phyloP scores from a whole-genome alignment of 1,140 invertebrate genomes.

The Drosophila athabasca region DNA sequence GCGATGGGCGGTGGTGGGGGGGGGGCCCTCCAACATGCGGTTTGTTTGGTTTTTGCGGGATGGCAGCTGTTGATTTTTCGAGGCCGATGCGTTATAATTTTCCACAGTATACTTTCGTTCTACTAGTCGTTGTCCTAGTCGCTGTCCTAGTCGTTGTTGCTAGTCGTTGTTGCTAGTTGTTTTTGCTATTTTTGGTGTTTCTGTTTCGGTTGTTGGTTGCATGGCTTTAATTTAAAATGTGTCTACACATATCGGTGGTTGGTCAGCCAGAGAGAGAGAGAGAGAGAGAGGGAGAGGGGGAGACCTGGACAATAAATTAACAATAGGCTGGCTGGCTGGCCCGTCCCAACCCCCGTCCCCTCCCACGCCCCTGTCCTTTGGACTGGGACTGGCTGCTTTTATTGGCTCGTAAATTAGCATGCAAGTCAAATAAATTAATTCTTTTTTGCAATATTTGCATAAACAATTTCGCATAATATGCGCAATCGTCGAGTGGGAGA shows the following conservation, averaged over 20 bases:
- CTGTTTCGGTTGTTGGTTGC: constrained; percentile 7
- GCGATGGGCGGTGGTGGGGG: constrained; percentile 3
- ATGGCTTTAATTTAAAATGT: constrained; percentile 74
- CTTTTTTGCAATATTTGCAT: constrained; percentile 81
- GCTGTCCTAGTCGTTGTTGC: background rate
- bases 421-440: constrained; percentile 82
- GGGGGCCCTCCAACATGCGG: constrained; percentile 59
- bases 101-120: constrained; percentile 49
- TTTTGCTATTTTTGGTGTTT: constrained; percentile 11
- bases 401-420: constrained; percentile 81
- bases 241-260: constrained; percentile 58
- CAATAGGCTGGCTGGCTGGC: constrained; percentile 51
- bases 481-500: constrained; percentile 56
- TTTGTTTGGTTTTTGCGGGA: constrained; percentile 76
- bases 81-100: constrained; percentile 79
- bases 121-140: no score
- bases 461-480: constrained; percentile 82
- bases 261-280: background rate
- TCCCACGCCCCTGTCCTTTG: background rate
- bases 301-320: constrained; percentile 69
- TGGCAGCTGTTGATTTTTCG: constrained; percentile 79
- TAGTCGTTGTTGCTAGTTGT: constrained; percentile 19
- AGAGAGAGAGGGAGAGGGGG: background rate
- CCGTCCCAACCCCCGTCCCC: no score
- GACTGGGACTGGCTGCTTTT: constrained; percentile 52